Base-by-base conservation (phyloP, 2,888 invertebrate genomes). In the Petrolisthes manimaculis region DNA sequence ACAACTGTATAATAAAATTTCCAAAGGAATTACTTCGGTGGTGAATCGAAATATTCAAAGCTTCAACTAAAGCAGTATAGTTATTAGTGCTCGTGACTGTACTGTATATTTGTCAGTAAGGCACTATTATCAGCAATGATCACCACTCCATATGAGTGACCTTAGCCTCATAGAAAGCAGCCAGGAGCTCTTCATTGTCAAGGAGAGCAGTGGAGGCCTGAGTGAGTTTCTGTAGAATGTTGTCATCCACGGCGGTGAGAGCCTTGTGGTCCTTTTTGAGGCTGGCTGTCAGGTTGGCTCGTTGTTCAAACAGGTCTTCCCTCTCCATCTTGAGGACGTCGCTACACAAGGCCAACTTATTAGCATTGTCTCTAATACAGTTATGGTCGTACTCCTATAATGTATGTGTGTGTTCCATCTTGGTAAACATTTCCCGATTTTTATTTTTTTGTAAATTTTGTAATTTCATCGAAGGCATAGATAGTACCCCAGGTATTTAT, bases 131-230 rank as follows among this genome's bases (percentile, higher is more conserved):
- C 37, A 37, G 37, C 37, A 37, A 37, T 37, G 37, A 1, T 37
- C 37, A 37, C 37, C 37, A 37, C 37, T 37, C 37, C 37, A 37
- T 37, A 37, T 37, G 37, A 37, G 21, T 51, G 5, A 91, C 91
- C 88, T 91, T 91, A 14, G 91, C 89, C 82, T 91, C 91, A 53
- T 91, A 91, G 79, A 91, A 87, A 8, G 88, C 88, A 9, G 91
- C 86, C 21, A 91, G 88, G n/a, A 91, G 89, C n/a, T 88, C 91
- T 54, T 91, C 91, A 18, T 89, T 91, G 51, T 91, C 91, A 14
- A 91, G 78, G 9, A 86, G 89, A 3, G 89, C 86, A 6, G 89
- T 86, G 37, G 89, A 74, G 1, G 90, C 85, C 82, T 88, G 85
- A 9, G 88, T 86, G 6, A 91, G 88, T 51, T 86, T 88, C 86